Base-by-base conservation (phyloP, 2,888 invertebrate genomes). In the Hirtodrosophila duncani region DNA sequence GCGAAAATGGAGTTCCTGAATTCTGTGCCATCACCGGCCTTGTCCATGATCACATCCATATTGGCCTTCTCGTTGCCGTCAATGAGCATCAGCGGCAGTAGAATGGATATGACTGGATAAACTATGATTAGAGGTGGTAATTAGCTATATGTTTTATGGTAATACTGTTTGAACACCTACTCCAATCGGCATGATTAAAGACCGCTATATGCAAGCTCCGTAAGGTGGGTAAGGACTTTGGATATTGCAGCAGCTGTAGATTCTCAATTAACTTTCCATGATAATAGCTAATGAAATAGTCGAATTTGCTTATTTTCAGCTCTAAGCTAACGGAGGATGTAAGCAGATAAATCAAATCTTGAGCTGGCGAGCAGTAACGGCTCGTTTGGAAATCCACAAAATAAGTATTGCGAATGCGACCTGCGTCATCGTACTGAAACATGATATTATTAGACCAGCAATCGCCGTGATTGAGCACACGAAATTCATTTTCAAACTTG, bases 361-460 rank as follows among this genome's bases (percentile, higher is more conserved):
- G 78, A 0, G 83, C 83, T 2, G 85, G 84, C n/a, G 85, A 82
- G 23, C 72, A 71, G 67, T 81, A 86, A 1, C 70, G 68, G 48
- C 82, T 78, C 67, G 79, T 77, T 56, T 86, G 86, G 13, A 84
- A 63, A 53, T 86, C 86, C 3, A 86, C 71, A 11, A 86, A 62
- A 36, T 75, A 74, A 0, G 71, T 79, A 20, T 85, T 83, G 0
- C 29, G 48, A 0, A 82, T 65, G 1, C 60, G 33, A 0, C 72
- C 69, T 0, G 43, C 26, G 0, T 45, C 39, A 31, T 79, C 68
- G 29, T 84, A 84, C 49, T 70, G 67, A 17, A 84, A 85, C 86
- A 86, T 86, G 0, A 83, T 70, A 34, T 86, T 86, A 39, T 86
- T 86, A 3, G 60, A 67, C 79, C 85, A 83, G 4, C 82, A 71